phyloP scores from a whole-genome alignment of 2,888 invertebrate species.

The Rugalucina vietnamica region DNA sequence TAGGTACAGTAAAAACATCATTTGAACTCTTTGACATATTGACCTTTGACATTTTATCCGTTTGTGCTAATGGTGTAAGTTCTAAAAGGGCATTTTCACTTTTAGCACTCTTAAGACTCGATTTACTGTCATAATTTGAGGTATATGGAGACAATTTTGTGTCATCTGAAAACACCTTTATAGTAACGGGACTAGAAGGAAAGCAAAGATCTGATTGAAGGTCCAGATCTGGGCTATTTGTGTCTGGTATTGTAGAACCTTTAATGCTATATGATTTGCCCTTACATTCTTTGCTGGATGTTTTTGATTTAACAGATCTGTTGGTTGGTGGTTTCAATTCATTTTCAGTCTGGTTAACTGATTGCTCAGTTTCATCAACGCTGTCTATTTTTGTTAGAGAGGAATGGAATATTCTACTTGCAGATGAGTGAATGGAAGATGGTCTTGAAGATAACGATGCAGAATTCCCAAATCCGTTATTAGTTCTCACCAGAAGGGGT shows the following conservation, averaged over 20 bases:
- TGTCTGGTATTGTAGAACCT: not conserved
- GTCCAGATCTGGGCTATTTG: no score
- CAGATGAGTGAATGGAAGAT: not conserved
- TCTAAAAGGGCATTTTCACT: conserved; percentile 59
- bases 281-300: no score
- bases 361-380: conserved; percentile 48
- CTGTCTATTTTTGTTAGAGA: conserved; percentile 63
- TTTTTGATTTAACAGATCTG: not conserved
- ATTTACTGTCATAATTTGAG: conserved; percentile 33
- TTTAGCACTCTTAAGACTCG: conserved; percentile 32
- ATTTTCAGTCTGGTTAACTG: conserved; percentile 8
- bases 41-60: not conserved
- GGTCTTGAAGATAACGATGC: not conserved
- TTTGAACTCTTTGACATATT: conserved; percentile 52
- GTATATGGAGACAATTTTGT: conserved; percentile 42
- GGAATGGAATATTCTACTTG: conserved; percentile 29
- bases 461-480: not conserved
- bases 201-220: not conserved
- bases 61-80: not conserved
- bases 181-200: conserved; percentile 18
- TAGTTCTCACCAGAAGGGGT: conserved; percentile 24
- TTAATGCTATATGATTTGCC: no score
- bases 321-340: conserved; percentile 12
- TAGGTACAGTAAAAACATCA: conserved; percentile 41
- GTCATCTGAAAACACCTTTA: conserved; percentile 39